Evolutionary conservation across 2,797 vertebrate genomes (phyloP), one percentile per base, ranked within the genome.

Genomic region (Cuniculus paca): DNA sequence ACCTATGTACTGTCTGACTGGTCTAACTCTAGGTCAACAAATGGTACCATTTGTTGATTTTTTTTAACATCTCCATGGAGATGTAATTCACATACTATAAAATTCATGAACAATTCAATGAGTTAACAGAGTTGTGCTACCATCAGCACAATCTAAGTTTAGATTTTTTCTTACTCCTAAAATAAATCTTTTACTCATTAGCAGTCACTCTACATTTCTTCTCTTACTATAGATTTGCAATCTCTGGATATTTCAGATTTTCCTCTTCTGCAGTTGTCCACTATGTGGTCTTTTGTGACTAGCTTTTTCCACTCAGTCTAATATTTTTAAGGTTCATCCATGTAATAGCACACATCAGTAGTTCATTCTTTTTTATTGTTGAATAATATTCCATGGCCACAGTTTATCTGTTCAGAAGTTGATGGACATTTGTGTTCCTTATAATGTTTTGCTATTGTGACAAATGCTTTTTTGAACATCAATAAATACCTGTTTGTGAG

Each of bases 101-200:
- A 70, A 90, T 80, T 74, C 65, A 42, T 72, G 14, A 89, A 68
- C 48, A 90, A 86, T 91, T 93, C 48, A 93, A 1, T 70, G 65
- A 78, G 61, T 50, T 88, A 48, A 65, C 17, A 65, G 80, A 80
- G 68, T 79, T 88, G 75, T 80, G 10, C 22, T 54, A 74, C 45
- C 39, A 74, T 95, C 75, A 92, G 63, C 82, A 94, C 6, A 83
- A 86, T 75, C 61, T 88, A 88, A 77, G 16, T 92, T 91, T 58
- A 92, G 75, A 84, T 4, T n/a, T 79, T 81, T 61, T 42, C 80
- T 82, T 39, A 88, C 36, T 85, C 50, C 34, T 28, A 54, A 84
- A 83, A 91, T 52, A 82, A 92, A 91, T 12, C 31, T 39, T n/a
- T 88, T 56, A 92, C 14, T 42, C 80, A 91, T 80, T 58, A 92